Conservation (phyloP, 2,888 invertebrate genomes). For the Lasius platythorax region DNA sequence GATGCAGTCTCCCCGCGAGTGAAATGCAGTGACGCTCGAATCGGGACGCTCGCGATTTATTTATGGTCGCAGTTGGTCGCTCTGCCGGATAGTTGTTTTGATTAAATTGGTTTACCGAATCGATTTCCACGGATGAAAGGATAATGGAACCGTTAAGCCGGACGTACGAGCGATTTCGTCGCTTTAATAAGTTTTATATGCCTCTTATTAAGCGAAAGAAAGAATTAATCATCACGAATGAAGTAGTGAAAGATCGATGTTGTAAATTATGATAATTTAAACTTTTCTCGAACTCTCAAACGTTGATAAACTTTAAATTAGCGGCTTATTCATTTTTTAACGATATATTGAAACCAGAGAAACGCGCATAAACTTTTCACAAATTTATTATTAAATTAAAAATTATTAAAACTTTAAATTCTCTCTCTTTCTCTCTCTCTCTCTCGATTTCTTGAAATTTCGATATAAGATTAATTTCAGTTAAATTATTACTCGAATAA, state of each 20-base stretch:
- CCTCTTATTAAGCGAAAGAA: not conserved
- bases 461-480: not conserved
- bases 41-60: slow-evolving; percentile 25
- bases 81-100: slow-evolving; percentile 16
- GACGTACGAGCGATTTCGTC: not conserved
- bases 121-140: slow-evolving; percentile 8
- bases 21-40: slow-evolving; percentile 37
- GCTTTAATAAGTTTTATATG: not conserved
- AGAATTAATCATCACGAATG: not conserved
- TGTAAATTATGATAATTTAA: not conserved
- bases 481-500: not conserved
- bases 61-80: slow-evolving; percentile 21
- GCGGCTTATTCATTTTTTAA: not conserved
- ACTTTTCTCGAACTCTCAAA: not conserved
- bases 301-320: not conserved
- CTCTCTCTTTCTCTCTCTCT: too few relatives aligned
- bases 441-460: not conserved
- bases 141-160: not conserved
- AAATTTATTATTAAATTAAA: not conserved
- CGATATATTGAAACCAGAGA: not conserved
- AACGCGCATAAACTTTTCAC: not conserved
- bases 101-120: slow-evolving; percentile 14
- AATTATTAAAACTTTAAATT: too few relatives aligned
- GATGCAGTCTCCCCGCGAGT: slow-evolving; percentile 4
- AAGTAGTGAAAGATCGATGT: not conserved